Conservation (phyloP, 2,113 vertebrate genomes). For the Ovis canadensis region DNA sequence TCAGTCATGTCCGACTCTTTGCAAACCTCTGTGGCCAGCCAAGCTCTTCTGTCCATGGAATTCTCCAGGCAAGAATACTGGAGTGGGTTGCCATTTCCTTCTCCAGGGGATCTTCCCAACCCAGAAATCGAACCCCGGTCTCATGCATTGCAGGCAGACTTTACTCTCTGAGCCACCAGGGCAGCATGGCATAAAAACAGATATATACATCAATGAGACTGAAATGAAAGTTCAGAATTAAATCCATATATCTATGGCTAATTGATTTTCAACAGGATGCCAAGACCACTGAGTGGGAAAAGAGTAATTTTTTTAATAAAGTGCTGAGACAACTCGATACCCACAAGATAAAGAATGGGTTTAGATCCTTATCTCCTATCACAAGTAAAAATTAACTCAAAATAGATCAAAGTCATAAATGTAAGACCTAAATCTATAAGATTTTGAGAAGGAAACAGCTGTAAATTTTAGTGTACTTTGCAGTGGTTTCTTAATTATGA, state of each 20-base stretch:
- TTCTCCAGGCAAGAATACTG: background rate
- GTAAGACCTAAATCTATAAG: background rate
- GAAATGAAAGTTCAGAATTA: background rate
- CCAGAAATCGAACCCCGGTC: fast-evolving
- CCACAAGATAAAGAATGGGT: background rate
- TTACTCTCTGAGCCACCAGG: background rate
- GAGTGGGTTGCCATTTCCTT: background rate
- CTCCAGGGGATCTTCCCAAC: background rate
- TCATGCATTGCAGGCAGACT: background rate
- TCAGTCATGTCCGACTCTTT: background rate
- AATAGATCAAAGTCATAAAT: background rate
- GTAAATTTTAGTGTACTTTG: background rate
- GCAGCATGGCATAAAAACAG: background rate
- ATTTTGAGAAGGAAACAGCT: background rate
- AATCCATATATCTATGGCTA: background rate
- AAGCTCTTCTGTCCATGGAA: background rate
- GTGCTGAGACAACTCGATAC: background rate
- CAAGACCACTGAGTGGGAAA: background rate
- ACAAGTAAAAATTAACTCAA: background rate
- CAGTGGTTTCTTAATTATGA: background rate
- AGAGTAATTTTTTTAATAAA: background rate
- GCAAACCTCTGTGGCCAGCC: background rate
- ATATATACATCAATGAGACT: background rate
- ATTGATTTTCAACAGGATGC: background rate
- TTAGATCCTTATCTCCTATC: background rate